Percentiles rank a stretch among this genome's conserved stretches.
Conservation (phyloP, 2,113 vertebrate species). For the Channa argus region DNA sequence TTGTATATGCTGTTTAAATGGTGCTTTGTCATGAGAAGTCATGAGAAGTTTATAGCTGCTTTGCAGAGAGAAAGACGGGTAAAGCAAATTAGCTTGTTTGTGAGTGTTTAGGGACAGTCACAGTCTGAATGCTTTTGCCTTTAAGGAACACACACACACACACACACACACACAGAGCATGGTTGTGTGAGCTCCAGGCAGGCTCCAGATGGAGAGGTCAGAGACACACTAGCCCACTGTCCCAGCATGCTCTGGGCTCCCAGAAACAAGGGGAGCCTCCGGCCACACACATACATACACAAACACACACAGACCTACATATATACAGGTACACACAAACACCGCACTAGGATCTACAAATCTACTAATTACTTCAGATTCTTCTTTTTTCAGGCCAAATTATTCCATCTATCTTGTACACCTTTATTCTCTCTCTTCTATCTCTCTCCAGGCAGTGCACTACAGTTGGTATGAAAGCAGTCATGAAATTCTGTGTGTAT, state of each 20-base stretch:
- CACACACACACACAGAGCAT: constrained; percentile 35
- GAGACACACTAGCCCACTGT: constrained; percentile 79
- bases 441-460: constrained; percentile 39
- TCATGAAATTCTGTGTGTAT: constrained; percentile 52
- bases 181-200: constrained; percentile 67
- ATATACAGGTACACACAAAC: constrained; percentile 29
- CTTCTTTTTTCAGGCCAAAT: constrained; percentile 48
- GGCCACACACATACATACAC: constrained; percentile 66
- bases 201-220: constrained; percentile 85
- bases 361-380: constrained; percentile 70
- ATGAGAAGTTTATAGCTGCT: constrained; percentile 38
- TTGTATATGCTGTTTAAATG: constrained; percentile 51
- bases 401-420: constrained; percentile 47
- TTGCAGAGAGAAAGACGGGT: constrained; percentile 11
- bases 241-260: constrained; percentile 79
- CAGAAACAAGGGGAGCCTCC: constrained; percentile 81
- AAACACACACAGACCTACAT: constrained; percentile 6
- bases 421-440: constrained; percentile 52
- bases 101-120: constrained; percentile 74
- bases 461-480: constrained; percentile 36
- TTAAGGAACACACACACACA: constrained; percentile 63
- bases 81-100: constrained; percentile 63
- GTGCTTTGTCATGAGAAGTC: constrained; percentile 26
- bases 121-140: constrained; percentile 76
- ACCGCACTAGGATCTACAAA: constrained; percentile 52